Conservation (phyloP, 2,113 vertebrate genomes). For the Onychostruthus taczanowskii region DNA sequence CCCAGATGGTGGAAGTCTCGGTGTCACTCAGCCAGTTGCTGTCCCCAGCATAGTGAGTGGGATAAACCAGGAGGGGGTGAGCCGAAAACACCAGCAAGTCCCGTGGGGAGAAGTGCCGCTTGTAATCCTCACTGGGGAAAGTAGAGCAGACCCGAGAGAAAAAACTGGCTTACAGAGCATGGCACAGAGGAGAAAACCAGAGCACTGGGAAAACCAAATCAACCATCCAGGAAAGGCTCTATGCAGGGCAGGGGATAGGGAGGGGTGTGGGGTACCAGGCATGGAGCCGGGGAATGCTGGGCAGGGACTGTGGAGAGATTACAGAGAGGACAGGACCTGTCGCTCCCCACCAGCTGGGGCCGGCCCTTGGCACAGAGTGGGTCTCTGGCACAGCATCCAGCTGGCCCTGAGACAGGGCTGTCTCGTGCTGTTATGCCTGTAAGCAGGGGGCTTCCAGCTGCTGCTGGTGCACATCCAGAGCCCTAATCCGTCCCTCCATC, state of each 20-base stretch:
- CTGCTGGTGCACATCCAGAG: constrained; percentile 2
- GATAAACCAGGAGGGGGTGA: constrained; percentile 86
- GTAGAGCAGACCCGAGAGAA: background rate
- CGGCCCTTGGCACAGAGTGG: background rate
- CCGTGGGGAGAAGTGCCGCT: constrained; percentile 83
- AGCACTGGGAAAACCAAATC: fast-evolving
- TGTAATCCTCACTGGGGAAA: constrained; percentile 85
- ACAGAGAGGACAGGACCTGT: background rate
- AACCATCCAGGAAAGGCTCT: fast-evolving
- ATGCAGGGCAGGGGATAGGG: background rate
- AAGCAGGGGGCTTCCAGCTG: background rate
- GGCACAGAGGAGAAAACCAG: background rate
- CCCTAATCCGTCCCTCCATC: background rate
- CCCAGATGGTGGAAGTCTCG: constrained; percentile 95
- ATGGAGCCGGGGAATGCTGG: background rate
- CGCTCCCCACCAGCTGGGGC: background rate
- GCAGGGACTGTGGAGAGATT: background rate
- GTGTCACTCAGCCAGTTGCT: constrained; percentile 92
- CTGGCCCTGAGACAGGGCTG: background rate
- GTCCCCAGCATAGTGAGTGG: constrained; percentile 91
- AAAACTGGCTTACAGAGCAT: background rate
- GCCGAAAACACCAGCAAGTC: constrained; percentile 86
- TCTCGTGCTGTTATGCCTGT: background rate
- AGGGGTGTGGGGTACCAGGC: background rate
- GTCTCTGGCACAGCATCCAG: background rate